Evolutionary conservation across 2,113 vertebrate genomes (phyloP), one percentile per base, ranked within the genome.

Genomic region (Thamnaconus septentrionalis): DNA sequence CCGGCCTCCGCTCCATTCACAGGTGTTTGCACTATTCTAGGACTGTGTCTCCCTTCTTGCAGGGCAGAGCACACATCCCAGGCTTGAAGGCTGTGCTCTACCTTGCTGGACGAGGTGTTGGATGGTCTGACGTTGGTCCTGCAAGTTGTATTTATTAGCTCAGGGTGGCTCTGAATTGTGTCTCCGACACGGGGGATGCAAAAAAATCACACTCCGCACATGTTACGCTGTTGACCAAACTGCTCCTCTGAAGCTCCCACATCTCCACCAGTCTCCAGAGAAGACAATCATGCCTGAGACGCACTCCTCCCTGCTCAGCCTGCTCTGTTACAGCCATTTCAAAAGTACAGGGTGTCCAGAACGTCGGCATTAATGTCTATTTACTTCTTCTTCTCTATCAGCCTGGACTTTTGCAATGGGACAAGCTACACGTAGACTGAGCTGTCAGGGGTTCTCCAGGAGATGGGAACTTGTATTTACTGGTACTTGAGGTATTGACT

Each of bases 21-120:
- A 80, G 59, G 85, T 86, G 79, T 95, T 88, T 95, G 94, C 94
- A 94, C 94, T 96, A 88, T 89, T 84, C 53, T 70, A 88, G 84
- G 79, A 90, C 69, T 60, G 43, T 70, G 59, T 79, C 74, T 80
- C 80, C 56, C 48, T 64, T 71, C 64, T 72, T 73, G 63, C 70
- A 68, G 73, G 68, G 11, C 60, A 53, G 78, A 74, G 80, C 7
- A 31, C 6, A 48, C 56, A 67, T 75, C 69, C 61, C 11, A 42
- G 44, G 41, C 61, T 47, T 18, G 66, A 52, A n/a, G 56, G 46
- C 55, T 44, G 58, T 54, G 53, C 69, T 69, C 66, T 46, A 39
- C 61, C 69, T 67, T 65, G 62, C 52, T 67, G 49, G 61, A 74
- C 42, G 86, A 90, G 71, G 62, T 53, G 64, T 75, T 39, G 43